phyloP scores from a whole-genome alignment of 2,113 vertebrate species.

The Sapajus apella region DNA sequence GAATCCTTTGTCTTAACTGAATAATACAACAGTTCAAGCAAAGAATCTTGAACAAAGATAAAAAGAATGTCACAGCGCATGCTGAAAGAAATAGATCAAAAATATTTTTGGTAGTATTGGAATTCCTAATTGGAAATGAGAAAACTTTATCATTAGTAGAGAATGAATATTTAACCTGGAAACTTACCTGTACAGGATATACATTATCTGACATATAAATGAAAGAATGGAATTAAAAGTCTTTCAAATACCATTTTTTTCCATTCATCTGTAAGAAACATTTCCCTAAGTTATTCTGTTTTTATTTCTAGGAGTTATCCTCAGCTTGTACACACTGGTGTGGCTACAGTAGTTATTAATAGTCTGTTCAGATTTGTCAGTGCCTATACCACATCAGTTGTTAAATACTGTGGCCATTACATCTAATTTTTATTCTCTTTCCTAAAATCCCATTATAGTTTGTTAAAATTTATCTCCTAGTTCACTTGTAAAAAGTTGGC shows the following conservation, averaged over 20 bases:
- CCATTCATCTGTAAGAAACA: not conserved
- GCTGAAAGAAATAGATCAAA: constrained; percentile 23
- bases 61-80: not conserved
- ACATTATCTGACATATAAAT: not conserved
- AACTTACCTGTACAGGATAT: not conserved
- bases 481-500: not conserved
- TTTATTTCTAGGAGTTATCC: not conserved
- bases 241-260: not conserved
- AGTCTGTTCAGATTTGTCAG: not conserved
- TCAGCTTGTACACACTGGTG: not conserved
- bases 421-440: not conserved
- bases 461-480: constrained; percentile 6
- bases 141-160: not conserved
- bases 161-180: not conserved
- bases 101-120: not conserved
- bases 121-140: constrained; percentile 25
- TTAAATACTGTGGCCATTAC: not conserved
- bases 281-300: not conserved
- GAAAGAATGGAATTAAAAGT: not conserved
- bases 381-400: not conserved
- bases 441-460: not conserved
- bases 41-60: not conserved
- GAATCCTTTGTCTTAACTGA: not conserved
- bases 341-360: not conserved
- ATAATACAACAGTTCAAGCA: not conserved